Percentiles rank a stretch among this genome's conserved stretches.
Evolutionary conservation across 2,888 invertebrate species (phyloP).

Genomic region (Idaea straminata): DNA sequence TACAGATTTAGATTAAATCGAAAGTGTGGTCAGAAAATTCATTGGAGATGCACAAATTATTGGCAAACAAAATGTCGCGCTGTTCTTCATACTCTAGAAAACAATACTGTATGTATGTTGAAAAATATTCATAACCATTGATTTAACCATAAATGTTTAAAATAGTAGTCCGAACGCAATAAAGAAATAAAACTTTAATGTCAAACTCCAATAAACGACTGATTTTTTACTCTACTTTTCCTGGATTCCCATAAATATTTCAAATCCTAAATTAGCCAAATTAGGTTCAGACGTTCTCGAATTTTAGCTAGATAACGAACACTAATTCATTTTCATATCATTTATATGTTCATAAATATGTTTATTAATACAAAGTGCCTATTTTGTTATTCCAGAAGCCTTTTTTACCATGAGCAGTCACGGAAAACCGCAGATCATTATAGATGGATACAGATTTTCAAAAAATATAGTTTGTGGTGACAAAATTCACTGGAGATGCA

Average conservation of each 20-base stretch:
- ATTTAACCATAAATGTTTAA: not conserved
- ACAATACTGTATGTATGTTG: conserved; percentile 6
- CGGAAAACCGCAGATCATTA: not conserved
- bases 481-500: conserved; percentile 9
- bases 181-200: no score
- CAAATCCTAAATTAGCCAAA: no score
- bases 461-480: conserved; percentile 1
- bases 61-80: conserved; percentile 6
- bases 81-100: conserved; percentile 8
- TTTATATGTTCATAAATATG: no score
- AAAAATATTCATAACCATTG: conserved; percentile 11
- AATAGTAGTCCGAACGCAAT: no score
- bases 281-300: no score
- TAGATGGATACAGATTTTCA: conserved; percentile 9
- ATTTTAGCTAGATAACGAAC: no score
- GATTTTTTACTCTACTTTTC: no score
- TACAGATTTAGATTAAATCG: not conserved
- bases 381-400: not conserved
- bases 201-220: no score
- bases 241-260: no score
- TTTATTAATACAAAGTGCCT: not conserved
- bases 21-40: not conserved
- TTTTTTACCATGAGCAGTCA: not conserved
- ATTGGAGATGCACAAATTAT: conserved; percentile 10
- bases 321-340: no score